Evolutionary conservation across 2,797 vertebrate species (phyloP), one percentile per base, ranked within the genome.

Genomic region (Chelon labrosus): DNA sequence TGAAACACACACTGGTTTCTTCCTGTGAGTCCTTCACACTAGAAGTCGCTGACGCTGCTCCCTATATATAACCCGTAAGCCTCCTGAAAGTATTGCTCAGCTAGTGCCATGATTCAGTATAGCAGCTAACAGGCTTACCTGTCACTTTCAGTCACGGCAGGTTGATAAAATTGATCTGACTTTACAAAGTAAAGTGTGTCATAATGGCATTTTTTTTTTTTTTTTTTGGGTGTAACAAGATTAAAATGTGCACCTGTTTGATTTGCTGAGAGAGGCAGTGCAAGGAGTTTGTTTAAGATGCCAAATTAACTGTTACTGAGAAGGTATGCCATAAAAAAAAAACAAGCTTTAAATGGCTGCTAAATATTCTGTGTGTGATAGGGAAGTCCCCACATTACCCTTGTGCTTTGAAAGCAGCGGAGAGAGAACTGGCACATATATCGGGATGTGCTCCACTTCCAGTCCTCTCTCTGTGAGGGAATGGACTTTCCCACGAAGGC

Each of bases 381-480:
- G 50, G 42, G 50, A 47, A 41, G 1, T 5, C 11, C 22, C 42
- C 10, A 14, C n/a, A 9, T 76, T 77, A 88, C 86, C 93, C 95
- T 94, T 94, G 95, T 95, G 88, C 92, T 86, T 96, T 69, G 85
- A 90, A 65, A 95, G 90, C 17, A 97, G 81, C 0, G 89, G 76
- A 19, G 96, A 92, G 74, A 98, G 17, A 52, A 97, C 17, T 10
- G 97, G 97, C 77, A 98, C 20, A 70, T 86, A 82, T 69, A 99
- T 96, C 1, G 97, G 97, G 73, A 98, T 10, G 63, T 99, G 97
- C 60, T 98, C 97, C 67, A 98, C 94, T 92, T 96, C 91, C 14
- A 99, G 91, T 37, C 96, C 95, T 55, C 82, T 84, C 60, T 96
- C 95, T 0, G 95, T 96, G 75, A 98, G 11, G 2, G 56, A 89